Evolutionary conservation across 2,888 invertebrate species (phyloP).

Genomic region (Lycaena phlaeas): DNA sequence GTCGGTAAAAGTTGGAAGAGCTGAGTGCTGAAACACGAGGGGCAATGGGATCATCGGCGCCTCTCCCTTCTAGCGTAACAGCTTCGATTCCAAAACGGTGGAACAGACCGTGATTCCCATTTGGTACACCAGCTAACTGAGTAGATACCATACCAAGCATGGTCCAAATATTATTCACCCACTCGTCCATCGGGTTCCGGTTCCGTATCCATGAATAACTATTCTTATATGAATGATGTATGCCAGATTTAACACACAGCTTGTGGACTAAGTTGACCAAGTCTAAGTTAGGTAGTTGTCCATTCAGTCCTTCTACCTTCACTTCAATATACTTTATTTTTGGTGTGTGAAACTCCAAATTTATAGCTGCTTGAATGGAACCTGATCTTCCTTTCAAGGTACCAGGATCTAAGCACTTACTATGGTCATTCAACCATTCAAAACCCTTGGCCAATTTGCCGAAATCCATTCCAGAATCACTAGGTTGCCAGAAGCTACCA

Average conservation of each 20-base stretch:
- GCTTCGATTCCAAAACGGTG: slow-evolving; percentile 92
- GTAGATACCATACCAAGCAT: slow-evolving; percentile 85
- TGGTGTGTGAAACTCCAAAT: slow-evolving; percentile 88
- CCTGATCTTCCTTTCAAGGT: slow-evolving; percentile 86
- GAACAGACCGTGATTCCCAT: slow-evolving; percentile 96
- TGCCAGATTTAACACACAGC: slow-evolving; percentile 87
- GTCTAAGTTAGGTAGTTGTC: slow-evolving; percentile 97
- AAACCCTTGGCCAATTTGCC: slow-evolving; percentile 27
- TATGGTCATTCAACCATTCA: slow-evolving; percentile 28
- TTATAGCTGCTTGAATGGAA: slow-evolving; percentile 94
- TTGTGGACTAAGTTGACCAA: slow-evolving; percentile 94
- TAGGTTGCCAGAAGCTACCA: slow-evolving; percentile 52
- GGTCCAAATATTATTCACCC: slow-evolving; percentile 80
- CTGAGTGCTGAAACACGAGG: slow-evolving; percentile 37
- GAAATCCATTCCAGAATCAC: slow-evolving; percentile 31
- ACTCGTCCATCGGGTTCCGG: slow-evolving; percentile 69
- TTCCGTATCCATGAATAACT: slow-evolving; percentile 61
- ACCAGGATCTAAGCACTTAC: slow-evolving; percentile 77
- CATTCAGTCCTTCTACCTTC: slow-evolving; percentile 94
- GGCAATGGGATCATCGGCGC: slow-evolving; percentile 35
- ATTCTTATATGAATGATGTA: slow-evolving; percentile 85
- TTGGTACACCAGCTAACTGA: slow-evolving; percentile 92
- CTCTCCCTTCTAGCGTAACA: slow-evolving; percentile 82
- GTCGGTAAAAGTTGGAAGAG: slow-evolving; percentile 52
- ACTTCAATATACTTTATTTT: slow-evolving; percentile 84